Conservation (phyloP, 2,888 invertebrate species). For the Malthinus flaveolus region DNA sequence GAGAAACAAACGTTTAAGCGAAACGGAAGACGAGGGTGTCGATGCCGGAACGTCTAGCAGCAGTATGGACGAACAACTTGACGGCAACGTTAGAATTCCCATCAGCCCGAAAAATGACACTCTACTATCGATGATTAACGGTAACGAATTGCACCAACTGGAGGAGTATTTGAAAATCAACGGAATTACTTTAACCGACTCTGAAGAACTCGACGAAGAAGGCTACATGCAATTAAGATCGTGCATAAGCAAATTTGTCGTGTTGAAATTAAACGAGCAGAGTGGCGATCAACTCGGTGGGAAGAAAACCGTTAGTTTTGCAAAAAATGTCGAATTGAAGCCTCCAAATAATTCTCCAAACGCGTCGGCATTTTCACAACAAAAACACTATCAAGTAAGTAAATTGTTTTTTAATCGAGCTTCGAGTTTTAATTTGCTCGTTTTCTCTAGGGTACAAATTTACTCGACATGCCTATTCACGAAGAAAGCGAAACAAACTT, state of each 20-base stretch:
- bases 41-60: conserved; percentile 58
- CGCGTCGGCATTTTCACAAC: conserved; percentile 64
- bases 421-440: too few species aligned
- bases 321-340: conserved; percentile 60
- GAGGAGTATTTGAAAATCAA: conserved; percentile 74
- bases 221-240: conserved; percentile 71
- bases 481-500: conserved; percentile 67
- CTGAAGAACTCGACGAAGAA: conserved; percentile 69
- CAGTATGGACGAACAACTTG: conserved; percentile 62
- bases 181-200: conserved; percentile 69
- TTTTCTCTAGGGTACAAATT: conserved; percentile 57
- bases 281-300: conserved; percentile 63
- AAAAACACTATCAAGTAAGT: conserved; percentile 63
- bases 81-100: conserved; percentile 47
- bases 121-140: conserved; percentile 56
- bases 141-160: conserved; percentile 67
- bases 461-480: conserved; percentile 67
- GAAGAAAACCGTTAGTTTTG: conserved; percentile 79
- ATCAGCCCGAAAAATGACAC: conserved; percentile 46
- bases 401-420: too few species aligned
- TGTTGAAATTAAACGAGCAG: conserved; percentile 71
- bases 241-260: conserved; percentile 72
- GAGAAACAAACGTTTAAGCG: conserved; percentile 51
- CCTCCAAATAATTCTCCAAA: conserved; percentile 75
- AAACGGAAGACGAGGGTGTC: conserved; percentile 65